These are phyloP conservation scores for Neoascia interrupta DNA, from an alignment of 2,888 invertebrate genomes.

Conservation along the genomic window DNA sequence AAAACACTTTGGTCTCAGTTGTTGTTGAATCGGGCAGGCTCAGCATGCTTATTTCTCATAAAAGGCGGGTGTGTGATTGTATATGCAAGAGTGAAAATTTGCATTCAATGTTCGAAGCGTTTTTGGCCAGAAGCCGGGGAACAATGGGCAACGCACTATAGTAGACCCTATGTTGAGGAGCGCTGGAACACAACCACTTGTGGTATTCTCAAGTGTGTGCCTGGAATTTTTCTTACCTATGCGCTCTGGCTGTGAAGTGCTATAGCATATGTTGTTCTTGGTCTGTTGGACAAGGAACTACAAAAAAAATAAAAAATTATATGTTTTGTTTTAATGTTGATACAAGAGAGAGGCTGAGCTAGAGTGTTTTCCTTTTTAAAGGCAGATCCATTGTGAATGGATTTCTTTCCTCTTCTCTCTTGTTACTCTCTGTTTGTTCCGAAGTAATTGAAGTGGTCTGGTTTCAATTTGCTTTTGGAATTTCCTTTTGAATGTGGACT, in stretches of 20 bases:
- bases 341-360: constrained; percentile 31
- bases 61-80: constrained; percentile 17
- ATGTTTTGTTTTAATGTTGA: constrained; percentile 61
- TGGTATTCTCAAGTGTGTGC: constrained; percentile 63
- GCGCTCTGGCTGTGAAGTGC: constrained; percentile 48
- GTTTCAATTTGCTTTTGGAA: constrained; percentile 44
- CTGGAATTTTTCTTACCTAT: constrained; percentile 41
- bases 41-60: constrained; percentile 1
- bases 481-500: constrained; percentile 60
- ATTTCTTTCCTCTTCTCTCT: no score
- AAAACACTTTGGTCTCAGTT: no score
- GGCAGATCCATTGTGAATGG: no score
- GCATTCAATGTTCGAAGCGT: constrained; percentile 58
- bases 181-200: constrained; percentile 55
- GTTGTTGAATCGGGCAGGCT: no score
- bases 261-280: constrained; percentile 58
- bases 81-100: constrained; percentile 59
- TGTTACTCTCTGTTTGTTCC: constrained; percentile 21
- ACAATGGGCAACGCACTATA: constrained; percentile 60
- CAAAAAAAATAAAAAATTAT: no score
- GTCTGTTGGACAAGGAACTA: constrained; percentile 66
- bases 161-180: no score
- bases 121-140: constrained; percentile 58
- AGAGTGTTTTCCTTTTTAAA: no score
- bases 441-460: constrained; percentile 65